phyloP scores from a whole-genome alignment of 2,113 vertebrate species.

The Heterotilapia buettikoferi region DNA sequence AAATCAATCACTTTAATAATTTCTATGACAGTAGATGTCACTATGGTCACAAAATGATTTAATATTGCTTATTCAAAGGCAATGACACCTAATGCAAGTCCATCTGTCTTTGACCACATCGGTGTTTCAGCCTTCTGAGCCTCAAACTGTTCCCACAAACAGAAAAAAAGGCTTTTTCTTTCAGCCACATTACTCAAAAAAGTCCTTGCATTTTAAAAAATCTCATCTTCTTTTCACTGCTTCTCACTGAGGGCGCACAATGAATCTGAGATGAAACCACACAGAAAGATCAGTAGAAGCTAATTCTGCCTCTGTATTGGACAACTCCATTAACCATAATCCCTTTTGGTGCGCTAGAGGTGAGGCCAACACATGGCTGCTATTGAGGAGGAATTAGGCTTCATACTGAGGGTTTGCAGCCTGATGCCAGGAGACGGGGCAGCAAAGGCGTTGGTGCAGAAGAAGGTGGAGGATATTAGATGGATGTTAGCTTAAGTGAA shows the following conservation, averaged over 20 bases:
- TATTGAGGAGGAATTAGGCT: constrained; percentile 20
- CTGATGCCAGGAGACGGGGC: background rate
- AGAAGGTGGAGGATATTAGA: background rate
- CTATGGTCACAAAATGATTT: background rate
- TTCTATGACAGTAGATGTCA: background rate
- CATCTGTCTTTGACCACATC: background rate
- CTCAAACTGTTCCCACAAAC: background rate
- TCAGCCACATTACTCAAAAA: background rate
- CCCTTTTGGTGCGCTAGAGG: background rate
- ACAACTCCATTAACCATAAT: constrained; percentile 50
- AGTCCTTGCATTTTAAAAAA: background rate
- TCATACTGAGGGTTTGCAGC: background rate
- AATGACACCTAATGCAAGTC: background rate
- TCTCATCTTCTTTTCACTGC: background rate
- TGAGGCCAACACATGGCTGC: background rate
- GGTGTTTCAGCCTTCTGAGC: fast-evolving
- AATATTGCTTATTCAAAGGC: background rate
- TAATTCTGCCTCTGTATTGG: constrained; percentile 25
- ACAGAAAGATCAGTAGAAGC: constrained; percentile 1
- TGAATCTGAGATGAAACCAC: constrained; percentile 15
- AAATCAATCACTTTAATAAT: background rate
- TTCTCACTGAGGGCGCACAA: background rate
- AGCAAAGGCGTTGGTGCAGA: background rate
- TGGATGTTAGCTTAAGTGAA: background rate
- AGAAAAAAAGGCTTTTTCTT: background rate